These are phyloP conservation scores for Sclerodermus sp. DNA, from an alignment of 2,888 invertebrate genomes.

Conservation along the genomic window DNA sequence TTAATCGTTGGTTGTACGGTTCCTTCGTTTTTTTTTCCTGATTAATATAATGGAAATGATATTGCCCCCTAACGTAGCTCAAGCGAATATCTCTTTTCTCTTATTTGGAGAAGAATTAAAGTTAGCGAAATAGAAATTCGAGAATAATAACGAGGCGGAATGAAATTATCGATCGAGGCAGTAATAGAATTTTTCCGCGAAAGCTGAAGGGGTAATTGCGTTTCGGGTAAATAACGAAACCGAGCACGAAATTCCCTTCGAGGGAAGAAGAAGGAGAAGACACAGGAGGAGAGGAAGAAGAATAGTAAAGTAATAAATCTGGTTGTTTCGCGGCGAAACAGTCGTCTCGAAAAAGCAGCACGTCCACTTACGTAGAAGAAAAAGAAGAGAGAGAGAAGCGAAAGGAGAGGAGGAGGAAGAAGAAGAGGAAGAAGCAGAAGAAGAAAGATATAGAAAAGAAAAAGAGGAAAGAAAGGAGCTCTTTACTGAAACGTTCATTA, in stretches of 20 bases:
- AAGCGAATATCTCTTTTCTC: no score
- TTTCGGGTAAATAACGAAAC: constrained; percentile 12
- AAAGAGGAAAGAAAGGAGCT: background rate
- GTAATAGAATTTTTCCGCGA: constrained; percentile 1
- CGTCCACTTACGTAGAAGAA: background rate
- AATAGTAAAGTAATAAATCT: constrained; percentile 15
- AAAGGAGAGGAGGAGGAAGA: background rate
- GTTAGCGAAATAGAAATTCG: background rate
- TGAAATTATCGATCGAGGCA: background rate
- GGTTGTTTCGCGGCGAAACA: constrained; percentile 8
- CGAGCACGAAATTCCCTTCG: background rate
- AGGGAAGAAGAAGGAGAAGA: background rate
- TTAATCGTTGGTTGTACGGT: no score
- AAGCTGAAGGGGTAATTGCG: constrained; percentile 2
- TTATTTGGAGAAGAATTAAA: background rate
- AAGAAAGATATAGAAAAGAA: background rate
- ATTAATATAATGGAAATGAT: no score
- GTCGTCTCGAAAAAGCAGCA: background rate
- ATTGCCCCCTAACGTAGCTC: no score
- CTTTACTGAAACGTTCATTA: constrained; percentile 22
- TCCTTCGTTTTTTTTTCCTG: no score
- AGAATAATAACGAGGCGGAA: constrained; percentile 1
- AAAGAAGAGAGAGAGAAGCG: background rate
- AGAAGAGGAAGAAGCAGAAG: background rate
- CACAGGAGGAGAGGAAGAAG: background rate